Evolutionary conservation across 2,797 vertebrate genomes (phyloP).

Genomic region (Myotis pilosus): DNA sequence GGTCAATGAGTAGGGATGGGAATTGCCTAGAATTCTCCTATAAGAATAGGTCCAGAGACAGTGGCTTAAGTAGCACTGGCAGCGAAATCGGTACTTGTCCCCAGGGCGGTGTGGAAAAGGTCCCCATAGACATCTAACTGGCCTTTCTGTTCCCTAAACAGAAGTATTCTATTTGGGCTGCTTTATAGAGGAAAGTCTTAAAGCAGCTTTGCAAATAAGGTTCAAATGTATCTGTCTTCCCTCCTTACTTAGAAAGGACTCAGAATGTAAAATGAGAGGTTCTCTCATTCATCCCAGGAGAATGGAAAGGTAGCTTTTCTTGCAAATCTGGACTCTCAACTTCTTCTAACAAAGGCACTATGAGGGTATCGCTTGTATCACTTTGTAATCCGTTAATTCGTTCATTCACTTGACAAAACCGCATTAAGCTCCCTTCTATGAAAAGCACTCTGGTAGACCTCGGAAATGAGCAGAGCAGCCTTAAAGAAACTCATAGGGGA

Average conservation of each 20-base stretch:
- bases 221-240: neutral
- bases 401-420: neutral
- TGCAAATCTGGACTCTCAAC: neutral
- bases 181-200: conserved; percentile 17
- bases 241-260: neutral
- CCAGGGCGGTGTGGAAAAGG: neutral
- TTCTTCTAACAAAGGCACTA: conserved; percentile 17
- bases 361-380: neutral
- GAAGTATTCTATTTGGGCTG: neutral
- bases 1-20: neutral
- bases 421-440: neutral
- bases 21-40: no score
- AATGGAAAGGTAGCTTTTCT: neutral
- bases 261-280: neutral
- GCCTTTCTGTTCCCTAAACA: conserved; percentile 21
- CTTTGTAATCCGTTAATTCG: neutral
- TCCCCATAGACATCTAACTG: neutral
- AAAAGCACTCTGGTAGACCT: neutral
- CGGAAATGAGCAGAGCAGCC: neutral
- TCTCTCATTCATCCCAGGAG: neutral
- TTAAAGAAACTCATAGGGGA: neutral
- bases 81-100: neutral
- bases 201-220: conserved; percentile 49
- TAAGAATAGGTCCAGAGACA: neutral
- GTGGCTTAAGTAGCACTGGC: neutral